Conservation (phyloP, 2,113 vertebrate genomes). For the Vimba vimba region DNA sequence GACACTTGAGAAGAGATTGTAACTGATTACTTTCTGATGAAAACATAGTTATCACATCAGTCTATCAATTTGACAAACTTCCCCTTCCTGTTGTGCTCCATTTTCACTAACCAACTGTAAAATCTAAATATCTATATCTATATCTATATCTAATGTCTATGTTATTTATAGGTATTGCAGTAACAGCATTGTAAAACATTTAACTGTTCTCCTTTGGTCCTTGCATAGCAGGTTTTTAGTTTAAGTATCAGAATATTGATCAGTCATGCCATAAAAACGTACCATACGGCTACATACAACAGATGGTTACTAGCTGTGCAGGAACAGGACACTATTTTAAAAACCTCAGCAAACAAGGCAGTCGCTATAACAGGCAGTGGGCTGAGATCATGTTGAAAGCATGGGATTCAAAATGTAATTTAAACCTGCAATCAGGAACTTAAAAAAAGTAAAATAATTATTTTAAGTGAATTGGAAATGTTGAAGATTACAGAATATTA, state of each 20-base stretch:
- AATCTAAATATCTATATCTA: not conserved
- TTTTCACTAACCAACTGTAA: not conserved
- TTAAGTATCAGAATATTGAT: not conserved
- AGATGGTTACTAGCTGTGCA: conserved; percentile 43
- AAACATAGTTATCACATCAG: not conserved
- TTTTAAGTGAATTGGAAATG: not conserved
- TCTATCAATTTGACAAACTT: not conserved
- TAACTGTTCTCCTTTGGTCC: not conserved
- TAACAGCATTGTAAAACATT: not conserved
- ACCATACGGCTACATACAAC: not conserved
- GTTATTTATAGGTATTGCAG: not conserved
- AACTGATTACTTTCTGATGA: not conserved
- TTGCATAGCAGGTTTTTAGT: not conserved
- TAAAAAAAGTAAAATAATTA: not conserved
- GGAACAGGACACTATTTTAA: conserved; percentile 21
- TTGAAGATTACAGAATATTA: not conserved
- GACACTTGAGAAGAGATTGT: not conserved
- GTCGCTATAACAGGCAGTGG: not conserved
- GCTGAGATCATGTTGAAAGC: not conserved
- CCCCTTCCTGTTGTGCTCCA: not conserved
- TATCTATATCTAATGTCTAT: not conserved
- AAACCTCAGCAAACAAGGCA: conserved; percentile 38
- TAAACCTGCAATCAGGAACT: not conserved
- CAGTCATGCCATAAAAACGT: conserved; percentile 33
- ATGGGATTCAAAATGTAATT: not conserved